These are phyloP conservation scores for Sturnus vulgaris DNA, from an alignment of 2,113 vertebrate species.

Conservation along the genomic window DNA sequence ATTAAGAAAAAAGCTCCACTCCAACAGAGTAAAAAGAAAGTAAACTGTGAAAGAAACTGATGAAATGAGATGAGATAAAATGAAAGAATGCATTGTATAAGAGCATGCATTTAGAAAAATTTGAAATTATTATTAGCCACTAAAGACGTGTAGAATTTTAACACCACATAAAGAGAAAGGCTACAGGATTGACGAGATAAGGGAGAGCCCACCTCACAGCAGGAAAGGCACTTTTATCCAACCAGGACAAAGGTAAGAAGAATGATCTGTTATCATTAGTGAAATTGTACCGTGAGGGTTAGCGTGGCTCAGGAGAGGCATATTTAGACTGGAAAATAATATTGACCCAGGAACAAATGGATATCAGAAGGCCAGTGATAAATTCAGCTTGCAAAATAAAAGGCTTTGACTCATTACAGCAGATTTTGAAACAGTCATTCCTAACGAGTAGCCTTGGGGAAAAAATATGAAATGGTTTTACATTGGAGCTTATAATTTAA, in stretches of 20 bases:
- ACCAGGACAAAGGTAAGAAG: background rate
- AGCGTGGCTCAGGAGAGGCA: background rate
- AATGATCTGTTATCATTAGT: background rate
- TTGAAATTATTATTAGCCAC: background rate
- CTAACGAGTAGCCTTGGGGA: background rate
- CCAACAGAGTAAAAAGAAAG: background rate
- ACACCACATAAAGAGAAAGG: background rate
- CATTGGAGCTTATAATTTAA: background rate
- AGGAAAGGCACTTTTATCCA: background rate
- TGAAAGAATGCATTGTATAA: background rate
- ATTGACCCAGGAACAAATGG: background rate
- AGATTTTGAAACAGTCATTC: background rate
- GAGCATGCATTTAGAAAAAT: background rate
- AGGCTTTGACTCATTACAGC: background rate
- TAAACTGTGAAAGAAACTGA: background rate
- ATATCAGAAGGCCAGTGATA: background rate
- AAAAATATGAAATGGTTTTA: background rate
- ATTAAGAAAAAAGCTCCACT: background rate
- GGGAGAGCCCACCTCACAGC: background rate
- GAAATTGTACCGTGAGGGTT: background rate
- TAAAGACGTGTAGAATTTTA: background rate
- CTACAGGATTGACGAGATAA: background rate
- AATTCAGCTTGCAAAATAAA: background rate
- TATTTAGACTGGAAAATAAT: background rate
- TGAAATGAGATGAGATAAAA: background rate